Evolutionary conservation across 1,140 invertebrate species (phyloP), one percentile per base, ranked within the genome.

Genomic region (Drosophila quadrilineata): DNA sequence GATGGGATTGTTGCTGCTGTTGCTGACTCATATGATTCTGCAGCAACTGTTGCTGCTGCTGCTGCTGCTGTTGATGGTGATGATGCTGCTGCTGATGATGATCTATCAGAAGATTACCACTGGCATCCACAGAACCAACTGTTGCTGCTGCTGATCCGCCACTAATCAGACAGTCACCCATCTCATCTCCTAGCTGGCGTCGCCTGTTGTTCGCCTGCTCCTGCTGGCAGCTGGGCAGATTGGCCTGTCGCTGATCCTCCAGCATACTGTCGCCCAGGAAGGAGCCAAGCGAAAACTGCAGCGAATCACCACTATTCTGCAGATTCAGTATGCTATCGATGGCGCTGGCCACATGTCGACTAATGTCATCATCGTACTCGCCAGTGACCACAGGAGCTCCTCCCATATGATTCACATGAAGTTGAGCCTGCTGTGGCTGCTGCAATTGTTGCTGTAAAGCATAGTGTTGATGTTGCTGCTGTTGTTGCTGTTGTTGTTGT

Each of bases 291-390:
- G 88, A 88, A 54, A 88, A 88, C 64, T 89, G 87, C 31, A 90
- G 29, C 6, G 88, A 89, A 24, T 84, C 84, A 10, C 87, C 88
- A 52, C 87, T 89, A 40, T 92, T 91, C 75, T 94, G 94, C 58
- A 95, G 88, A 89, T 94, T 95, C 19, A 95, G 90, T 72, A 95
- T 95, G 75, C 94, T 94, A 75, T 95, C 94, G 52, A 95, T 95
- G 41, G 94, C 94, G 64, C 93, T 94, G 86, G 95, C 94, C 29
- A 95, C 94, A 82, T 95, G 94, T 6, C 94, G 93, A 54, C 93
- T 94, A 35, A 95, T 94, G 60, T 94, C 92, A 58, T 92, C 92
- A 62, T 93, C 93, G 40, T 87, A 89, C 38, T 89, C 80, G 24
- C 85, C 72, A 0, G 71, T 60, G 17, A 69, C 50, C 22, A 74